A percentile compares a stretch with the other conserved stretches of the same genome.
Conservation (phyloP, 2,113 vertebrate species). For the Pollachius pollachius region DNA sequence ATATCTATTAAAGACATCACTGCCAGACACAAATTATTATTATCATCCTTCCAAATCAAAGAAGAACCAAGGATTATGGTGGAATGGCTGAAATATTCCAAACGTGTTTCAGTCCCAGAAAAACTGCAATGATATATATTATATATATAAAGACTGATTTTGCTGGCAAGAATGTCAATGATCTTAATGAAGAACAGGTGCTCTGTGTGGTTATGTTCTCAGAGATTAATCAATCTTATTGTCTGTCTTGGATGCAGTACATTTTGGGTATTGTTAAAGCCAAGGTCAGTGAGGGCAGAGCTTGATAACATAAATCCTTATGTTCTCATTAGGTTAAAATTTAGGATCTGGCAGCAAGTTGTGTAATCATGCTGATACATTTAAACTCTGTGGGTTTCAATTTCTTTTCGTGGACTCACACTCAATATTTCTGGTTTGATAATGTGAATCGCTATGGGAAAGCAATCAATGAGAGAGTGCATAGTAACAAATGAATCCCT, state of each 20-base stretch:
- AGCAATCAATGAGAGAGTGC: constrained; percentile 2
- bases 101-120: neutral
- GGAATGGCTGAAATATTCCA: neutral
- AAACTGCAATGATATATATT: neutral
- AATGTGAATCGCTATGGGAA: neutral
- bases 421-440: constrained; percentile 16
- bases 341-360: neutral
- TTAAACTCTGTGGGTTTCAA: neutral
- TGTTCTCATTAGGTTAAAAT: constrained; percentile 8
- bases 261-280: constrained; percentile 1
- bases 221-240: neutral
- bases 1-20: too few relatives aligned
- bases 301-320: constrained; percentile 1
- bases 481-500: neutral
- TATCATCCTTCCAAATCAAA: too few relatives aligned
- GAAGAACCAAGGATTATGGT: neutral
- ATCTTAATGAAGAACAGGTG: neutral
- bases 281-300: neutral
- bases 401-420: neutral
- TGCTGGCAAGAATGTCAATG: neutral
- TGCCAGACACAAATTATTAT: too few relatives aligned
- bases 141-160: neutral
- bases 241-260: neutral
- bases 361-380: neutral
- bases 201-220: neutral